Evolutionary conservation across 2,113 vertebrate species (phyloP).

Genomic region (Morphnarchus princeps): DNA sequence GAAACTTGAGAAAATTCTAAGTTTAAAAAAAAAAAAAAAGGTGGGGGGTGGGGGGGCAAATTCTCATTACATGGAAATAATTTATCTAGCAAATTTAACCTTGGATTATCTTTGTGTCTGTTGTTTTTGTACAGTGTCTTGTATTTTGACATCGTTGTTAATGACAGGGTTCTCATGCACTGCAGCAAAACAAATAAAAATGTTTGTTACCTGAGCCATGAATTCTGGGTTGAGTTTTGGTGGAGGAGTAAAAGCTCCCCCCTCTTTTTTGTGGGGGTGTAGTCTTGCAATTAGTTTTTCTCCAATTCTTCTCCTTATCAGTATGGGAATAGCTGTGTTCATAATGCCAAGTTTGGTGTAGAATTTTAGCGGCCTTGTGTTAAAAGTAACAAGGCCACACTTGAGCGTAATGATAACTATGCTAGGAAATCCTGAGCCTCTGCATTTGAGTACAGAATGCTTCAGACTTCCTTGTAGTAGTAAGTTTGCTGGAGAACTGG

Average conservation of each 20-base stretch:
- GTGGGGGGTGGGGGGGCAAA: fast-evolving
- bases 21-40: background rate
- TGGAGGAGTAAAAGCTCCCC: background rate
- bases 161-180: background rate
- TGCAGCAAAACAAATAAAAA: background rate
- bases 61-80: background rate
- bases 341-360: background rate
- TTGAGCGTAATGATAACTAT: background rate
- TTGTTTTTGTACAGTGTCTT: background rate
- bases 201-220: background rate
- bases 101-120: background rate
- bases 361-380: background rate
- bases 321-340: background rate
- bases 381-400: background rate
- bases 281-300: background rate
- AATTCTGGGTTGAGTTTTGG: background rate
- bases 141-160: background rate
- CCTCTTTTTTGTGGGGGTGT: background rate
- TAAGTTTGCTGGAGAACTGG: background rate
- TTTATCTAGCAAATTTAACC: background rate
- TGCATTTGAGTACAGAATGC: background rate
- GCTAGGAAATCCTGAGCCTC: background rate
- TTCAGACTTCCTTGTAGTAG: background rate
- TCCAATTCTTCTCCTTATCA: background rate
- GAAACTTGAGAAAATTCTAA: background rate